These are phyloP conservation scores for Cyaniris semiargus DNA, from an alignment of 2,888 invertebrate species.

Conservation along the genomic window DNA sequence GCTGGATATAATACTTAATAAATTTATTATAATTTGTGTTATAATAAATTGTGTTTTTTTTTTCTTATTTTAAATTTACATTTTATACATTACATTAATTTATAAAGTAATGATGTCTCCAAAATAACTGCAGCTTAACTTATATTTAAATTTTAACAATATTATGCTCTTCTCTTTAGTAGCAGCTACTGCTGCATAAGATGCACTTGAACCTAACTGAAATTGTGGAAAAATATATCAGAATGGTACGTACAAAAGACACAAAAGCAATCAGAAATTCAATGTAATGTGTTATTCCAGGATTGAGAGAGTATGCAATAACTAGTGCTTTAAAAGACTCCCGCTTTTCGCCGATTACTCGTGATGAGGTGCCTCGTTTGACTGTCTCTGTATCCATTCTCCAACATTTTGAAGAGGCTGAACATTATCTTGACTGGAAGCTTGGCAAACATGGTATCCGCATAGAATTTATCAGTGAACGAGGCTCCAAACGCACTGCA, in stretches of 20 bases:
- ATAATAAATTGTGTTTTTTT: too few relatives aligned
- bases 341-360: conserved; percentile 95
- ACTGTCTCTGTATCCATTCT: conserved; percentile 98
- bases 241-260: background rate
- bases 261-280: background rate
- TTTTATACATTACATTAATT: too few relatives aligned
- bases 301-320: conserved; percentile 97
- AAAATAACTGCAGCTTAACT: background rate
- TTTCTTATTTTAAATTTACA: too few relatives aligned
- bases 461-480: conserved; percentile 97
- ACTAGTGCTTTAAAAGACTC: conserved; percentile 99
- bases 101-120: background rate
- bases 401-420: conserved; percentile 97
- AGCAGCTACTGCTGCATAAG: background rate
- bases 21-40: too few relatives aligned
- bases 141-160: background rate
- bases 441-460: conserved; percentile 98
- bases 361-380: conserved; percentile 95
- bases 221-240: background rate
- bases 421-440: conserved; percentile 98
- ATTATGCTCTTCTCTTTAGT: background rate
- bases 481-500: conserved; percentile 96
- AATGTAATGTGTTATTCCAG: conserved; percentile 58
- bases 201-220: background rate
- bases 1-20: too few relatives aligned